Evolutionary conservation across 2,113 vertebrate genomes (phyloP).

Genomic region (Bubo scandiacus): DNA sequence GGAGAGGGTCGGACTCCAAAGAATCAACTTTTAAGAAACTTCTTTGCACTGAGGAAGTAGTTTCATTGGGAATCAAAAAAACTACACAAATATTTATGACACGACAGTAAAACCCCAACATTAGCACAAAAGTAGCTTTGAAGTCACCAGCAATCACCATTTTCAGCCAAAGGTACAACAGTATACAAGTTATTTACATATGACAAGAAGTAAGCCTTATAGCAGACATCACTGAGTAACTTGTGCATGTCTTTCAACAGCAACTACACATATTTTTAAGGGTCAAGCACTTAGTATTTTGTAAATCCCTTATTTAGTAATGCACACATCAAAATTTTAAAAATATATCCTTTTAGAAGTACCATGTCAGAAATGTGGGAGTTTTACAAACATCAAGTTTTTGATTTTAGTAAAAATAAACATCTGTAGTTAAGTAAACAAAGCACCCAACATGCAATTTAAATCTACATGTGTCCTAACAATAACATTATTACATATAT

Average conservation of each 20-base stretch:
- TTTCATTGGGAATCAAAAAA: background rate
- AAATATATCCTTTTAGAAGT: background rate
- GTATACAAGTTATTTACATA: background rate
- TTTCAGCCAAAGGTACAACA: background rate
- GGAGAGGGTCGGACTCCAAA: no score
- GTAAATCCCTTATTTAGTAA: background rate
- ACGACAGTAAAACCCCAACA: background rate
- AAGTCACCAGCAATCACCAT: background rate
- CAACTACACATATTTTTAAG: background rate
- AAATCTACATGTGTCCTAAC: background rate
- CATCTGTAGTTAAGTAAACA: background rate
- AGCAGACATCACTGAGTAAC: background rate
- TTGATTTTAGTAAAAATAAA: background rate
- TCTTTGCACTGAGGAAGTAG: background rate
- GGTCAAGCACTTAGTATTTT: background rate
- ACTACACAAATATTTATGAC: background rate
- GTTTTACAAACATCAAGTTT: background rate
- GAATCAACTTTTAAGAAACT: background rate
- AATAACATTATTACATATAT: background rate
- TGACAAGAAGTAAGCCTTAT: background rate
- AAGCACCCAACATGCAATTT: background rate
- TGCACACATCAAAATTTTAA: background rate
- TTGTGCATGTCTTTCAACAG: background rate
- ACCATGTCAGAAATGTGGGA: background rate
- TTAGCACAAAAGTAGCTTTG: background rate